Conservation (phyloP, 2,888 invertebrate species). For the Cheiracanthium punctorium region DNA sequence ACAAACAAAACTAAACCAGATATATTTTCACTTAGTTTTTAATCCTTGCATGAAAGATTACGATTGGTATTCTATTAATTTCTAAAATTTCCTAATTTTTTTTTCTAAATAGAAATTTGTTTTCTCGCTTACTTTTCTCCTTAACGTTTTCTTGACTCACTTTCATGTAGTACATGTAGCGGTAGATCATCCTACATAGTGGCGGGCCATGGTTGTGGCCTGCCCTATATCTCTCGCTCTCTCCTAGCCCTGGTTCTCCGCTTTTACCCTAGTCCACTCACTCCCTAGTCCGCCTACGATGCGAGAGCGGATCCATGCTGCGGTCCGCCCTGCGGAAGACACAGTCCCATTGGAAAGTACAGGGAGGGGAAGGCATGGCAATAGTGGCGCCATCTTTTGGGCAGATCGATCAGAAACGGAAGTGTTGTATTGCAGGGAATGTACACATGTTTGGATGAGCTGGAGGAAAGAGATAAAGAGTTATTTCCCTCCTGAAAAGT, state of each 20-base stretch:
- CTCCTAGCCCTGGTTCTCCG: too few relatives aligned
- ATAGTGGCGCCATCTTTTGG: conserved; percentile 28
- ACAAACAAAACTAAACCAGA: too few relatives aligned
- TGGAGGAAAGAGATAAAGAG: too few relatives aligned
- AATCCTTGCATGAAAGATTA: too few relatives aligned
- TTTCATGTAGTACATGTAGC: conserved; percentile 70
- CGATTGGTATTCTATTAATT: too few relatives aligned
- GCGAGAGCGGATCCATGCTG: conserved; percentile 8
- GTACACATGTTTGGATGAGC: neutral
- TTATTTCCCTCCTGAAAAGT: too few relatives aligned
- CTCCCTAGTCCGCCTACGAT: conserved; percentile 6
- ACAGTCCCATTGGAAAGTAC: conserved; percentile 29
- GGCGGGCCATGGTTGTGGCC: conserved; percentile 62
- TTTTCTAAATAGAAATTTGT: neutral
- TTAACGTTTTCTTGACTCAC: conserved; percentile 63
- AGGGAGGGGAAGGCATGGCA: conserved; percentile 7
- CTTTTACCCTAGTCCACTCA: conserved; percentile 9
- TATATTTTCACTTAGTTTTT: too few relatives aligned
- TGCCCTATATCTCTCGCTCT: conserved; percentile 35
- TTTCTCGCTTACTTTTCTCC: conserved; percentile 61
- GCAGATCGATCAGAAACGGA: neutral
- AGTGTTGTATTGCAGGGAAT: neutral
- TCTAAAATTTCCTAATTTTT: too few relatives aligned
- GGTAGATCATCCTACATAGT: conserved; percentile 68
- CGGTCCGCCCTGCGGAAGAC: conserved; percentile 39